These are phyloP conservation scores for Colinus virginianus DNA, from an alignment of 2,113 vertebrate species.

Conservation along the genomic window DNA sequence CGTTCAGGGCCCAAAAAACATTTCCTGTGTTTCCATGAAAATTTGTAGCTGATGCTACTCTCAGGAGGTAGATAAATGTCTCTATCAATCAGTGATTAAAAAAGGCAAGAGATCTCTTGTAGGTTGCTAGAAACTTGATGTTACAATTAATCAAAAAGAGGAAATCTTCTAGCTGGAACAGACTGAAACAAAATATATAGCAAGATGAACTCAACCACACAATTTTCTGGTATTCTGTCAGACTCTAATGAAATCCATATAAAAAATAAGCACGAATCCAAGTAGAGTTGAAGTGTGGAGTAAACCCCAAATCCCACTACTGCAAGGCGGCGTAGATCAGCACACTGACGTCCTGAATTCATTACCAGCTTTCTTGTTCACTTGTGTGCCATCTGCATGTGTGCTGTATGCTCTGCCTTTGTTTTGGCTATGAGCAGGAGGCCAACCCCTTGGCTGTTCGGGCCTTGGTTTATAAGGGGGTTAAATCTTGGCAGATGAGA, in stretches of 20 bases:
- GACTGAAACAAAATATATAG: neutral
- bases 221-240: neutral
- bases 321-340: fast-evolving
- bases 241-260: neutral
- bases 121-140: neutral
- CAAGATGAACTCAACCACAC: neutral
- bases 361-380: neutral
- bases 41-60: neutral
- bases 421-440: neutral
- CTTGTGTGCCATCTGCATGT: neutral
- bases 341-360: neutral
- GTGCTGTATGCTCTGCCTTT: neutral
- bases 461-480: neutral
- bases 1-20: neutral
- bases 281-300: neutral
- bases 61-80: neutral
- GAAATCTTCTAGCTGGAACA: neutral
- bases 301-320: too few relatives aligned
- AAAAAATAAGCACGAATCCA: neutral
- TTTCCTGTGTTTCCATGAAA: neutral
- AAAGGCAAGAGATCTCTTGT: neutral
- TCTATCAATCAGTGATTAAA: neutral
- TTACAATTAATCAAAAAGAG: neutral
- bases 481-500: neutral
- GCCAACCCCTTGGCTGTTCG: neutral